Base-by-base conservation (phyloP, 2,797 vertebrate species). In the Amblyopsis hoosieri region DNA sequence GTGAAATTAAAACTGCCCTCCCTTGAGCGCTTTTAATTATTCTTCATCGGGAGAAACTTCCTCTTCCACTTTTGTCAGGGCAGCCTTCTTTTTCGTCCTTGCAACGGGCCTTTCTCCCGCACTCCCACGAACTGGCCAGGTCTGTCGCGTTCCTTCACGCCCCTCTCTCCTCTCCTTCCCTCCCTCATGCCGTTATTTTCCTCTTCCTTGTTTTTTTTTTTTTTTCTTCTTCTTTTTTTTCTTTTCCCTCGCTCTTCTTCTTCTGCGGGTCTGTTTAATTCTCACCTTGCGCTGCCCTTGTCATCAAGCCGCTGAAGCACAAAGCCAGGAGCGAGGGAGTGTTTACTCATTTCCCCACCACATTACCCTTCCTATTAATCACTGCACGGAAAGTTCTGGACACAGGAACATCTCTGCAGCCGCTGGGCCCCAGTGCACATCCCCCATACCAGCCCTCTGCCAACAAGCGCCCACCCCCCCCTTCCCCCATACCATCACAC, bases 311-410 rank as follows among this genome's bases (percentile, higher is more conserved):
- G 94, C 91, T 98, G 95, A 97, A 97, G 96, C 96, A 96, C 96
- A 98, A 96, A 99, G 95, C 95, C 94, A 95, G 95, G 96, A 96
- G 95, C 95, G 92, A 86, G 94, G 96, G 96, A 98, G 96, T 98
- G 97, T 99, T 99, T 99, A 98, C 95, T 98, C 96, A 98, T 98
- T 99, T 98, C 96, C 97, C 96, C 95, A 97, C 95, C 96, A 97
- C 97, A 99, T 99, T 98, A 99, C 97, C 96, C 96, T 94, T 95
- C 95, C 95, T 97, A 99, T 99, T 99, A 99, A 98, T 98, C 97
- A 99, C 95, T 91, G 92, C 94, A 94, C 93, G 94, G 95, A 97
- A 98, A 92, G 95, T 97, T 97, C 92, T 95, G 96, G 97, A 98
- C 95, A 97, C 95, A 94, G 92, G 94, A 92, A 95, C 94, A 95